Percentiles rank a stretch among this genome's conserved stretches.
Conservation (phyloP, 2,113 vertebrate genomes). For the Potamarius usumacintae region DNA sequence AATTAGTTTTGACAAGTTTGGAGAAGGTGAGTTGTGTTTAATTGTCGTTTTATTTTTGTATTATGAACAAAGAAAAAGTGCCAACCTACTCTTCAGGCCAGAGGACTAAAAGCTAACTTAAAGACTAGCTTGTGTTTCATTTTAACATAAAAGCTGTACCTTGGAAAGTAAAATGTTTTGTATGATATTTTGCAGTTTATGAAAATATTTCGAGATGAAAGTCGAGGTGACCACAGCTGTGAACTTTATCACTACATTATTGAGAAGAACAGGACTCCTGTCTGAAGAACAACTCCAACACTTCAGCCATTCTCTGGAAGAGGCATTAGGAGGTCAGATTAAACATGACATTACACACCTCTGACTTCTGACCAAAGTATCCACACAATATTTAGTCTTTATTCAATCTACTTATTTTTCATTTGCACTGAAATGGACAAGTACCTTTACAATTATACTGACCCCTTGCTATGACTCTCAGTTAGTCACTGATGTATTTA, state of each 20-base stretch:
- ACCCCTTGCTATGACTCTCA: not conserved
- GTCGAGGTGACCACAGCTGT: conserved; percentile 72
- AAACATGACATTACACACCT: not conserved
- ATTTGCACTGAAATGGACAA: not conserved
- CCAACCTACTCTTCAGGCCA: conserved; percentile 17
- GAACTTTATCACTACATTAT: conserved; percentile 71
- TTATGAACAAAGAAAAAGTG: conserved; percentile 59
- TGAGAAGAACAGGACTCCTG: conserved; percentile 67
- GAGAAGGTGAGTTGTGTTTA: conserved; percentile 35
- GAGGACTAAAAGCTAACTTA: not conserved
- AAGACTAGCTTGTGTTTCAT: not conserved
- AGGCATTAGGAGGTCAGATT: conserved; percentile 64
- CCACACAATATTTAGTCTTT: not conserved
- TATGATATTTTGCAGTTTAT: conserved; percentile 39
- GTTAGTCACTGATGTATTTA: not conserved
- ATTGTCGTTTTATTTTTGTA: conserved; percentile 23
- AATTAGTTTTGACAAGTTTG: not conserved
- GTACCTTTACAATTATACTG: not conserved
- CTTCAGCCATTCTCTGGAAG: conserved; percentile 72
- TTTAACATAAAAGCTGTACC: too few relatives aligned
- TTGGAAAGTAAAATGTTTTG: not conserved
- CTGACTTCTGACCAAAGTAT: not conserved
- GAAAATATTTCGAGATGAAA: conserved; percentile 62
- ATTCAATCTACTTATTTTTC: not conserved
- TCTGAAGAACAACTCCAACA: conserved; percentile 69